phyloP scores from a whole-genome alignment of 2,113 vertebrate genomes.

The Seriola aureovittata region DNA sequence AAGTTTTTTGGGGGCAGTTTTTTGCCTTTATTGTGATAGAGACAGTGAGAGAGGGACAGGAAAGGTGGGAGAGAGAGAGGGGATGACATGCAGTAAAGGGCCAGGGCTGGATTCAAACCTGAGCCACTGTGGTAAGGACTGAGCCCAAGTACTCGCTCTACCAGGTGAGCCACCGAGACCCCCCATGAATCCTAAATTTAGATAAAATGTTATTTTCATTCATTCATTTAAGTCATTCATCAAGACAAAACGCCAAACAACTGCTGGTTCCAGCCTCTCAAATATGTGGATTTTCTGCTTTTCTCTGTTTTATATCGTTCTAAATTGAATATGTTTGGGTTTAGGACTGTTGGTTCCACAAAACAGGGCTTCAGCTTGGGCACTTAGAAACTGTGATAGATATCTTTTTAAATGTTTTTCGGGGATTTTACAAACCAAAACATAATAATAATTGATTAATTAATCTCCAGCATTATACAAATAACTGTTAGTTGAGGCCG shows the following conservation, averaged over 20 bases:
- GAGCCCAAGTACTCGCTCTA: too few relatives aligned
- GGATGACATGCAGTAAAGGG: too few relatives aligned
- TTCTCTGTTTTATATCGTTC: not conserved
- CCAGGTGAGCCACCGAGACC: too few relatives aligned
- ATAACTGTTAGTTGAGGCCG: not conserved
- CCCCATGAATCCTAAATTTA: too few relatives aligned
- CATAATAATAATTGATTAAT: not conserved
- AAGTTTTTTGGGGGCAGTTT: too few relatives aligned
- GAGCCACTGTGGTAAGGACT: too few relatives aligned
- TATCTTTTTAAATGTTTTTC: too few relatives aligned
- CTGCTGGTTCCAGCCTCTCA: not conserved
- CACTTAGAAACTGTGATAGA: not conserved
- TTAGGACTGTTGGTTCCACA: not conserved
- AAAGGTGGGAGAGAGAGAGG: too few relatives aligned
- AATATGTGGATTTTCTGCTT: not conserved
- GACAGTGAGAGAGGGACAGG: too few relatives aligned
- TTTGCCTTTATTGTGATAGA: too few relatives aligned
- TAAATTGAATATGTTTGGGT: not conserved
- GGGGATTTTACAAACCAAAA: conserved; percentile 3
- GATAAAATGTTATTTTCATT: not conserved
- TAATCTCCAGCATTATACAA: not conserved
- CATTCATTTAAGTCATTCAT: not conserved
- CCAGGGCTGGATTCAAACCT: too few relatives aligned
- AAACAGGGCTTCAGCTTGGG: not conserved
- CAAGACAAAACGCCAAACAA: not conserved